Evolutionary conservation across 2,797 vertebrate genomes (phyloP).

Genomic region (Danio albolineatus): DNA sequence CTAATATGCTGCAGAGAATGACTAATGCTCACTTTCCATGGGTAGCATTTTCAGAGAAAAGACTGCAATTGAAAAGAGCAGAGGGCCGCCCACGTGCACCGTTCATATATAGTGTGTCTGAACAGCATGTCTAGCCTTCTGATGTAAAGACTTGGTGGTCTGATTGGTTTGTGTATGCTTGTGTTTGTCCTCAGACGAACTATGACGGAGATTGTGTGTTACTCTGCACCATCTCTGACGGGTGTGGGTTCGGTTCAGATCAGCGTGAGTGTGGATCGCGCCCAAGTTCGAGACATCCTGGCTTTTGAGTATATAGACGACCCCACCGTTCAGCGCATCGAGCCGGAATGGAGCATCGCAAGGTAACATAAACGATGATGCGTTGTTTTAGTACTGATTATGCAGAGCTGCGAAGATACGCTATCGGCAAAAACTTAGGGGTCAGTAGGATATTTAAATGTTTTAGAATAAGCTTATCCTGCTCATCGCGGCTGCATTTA

Average conservation of each 20-base stretch:
- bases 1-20: slow-evolving; percentile 14
- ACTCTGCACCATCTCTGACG: slow-evolving; percentile 87
- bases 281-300: slow-evolving; percentile 88
- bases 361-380: slow-evolving; percentile 78
- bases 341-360: slow-evolving; percentile 97
- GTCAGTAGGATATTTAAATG: no score
- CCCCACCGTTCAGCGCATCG: slow-evolving; percentile 91
- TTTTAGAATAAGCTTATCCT: no score
- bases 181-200: slow-evolving; percentile 79
- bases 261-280: slow-evolving; percentile 89
- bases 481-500: no score
- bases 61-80: slow-evolving; percentile 15
- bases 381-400: not conserved
- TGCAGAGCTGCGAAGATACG: not conserved
- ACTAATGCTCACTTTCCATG: slow-evolving; percentile 26
- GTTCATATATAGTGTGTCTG: slow-evolving; percentile 9
- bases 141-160: slow-evolving; percentile 6
- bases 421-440: no score
- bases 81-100: not conserved
- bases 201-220: slow-evolving; percentile 91
- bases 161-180: slow-evolving; percentile 21
- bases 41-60: slow-evolving; percentile 23
- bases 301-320: slow-evolving; percentile 96
- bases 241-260: slow-evolving; percentile 89
- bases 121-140: slow-evolving; percentile 35